Conservation (phyloP, 30 jellyfish, hydroid and myxozoan genomes). For the Chrysaora quinquecirrha region DNA sequence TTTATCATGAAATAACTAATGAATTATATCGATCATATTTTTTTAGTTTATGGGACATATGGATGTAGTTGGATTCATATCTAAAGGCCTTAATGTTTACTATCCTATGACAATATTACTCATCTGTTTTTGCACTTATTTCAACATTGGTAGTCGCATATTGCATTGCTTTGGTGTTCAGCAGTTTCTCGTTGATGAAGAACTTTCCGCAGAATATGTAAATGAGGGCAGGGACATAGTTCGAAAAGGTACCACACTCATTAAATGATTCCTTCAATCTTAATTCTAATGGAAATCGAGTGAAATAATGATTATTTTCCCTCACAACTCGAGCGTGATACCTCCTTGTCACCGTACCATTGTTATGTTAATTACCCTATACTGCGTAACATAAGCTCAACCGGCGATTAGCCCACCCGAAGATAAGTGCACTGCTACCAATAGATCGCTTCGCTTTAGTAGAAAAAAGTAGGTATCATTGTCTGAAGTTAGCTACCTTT, state of each 20-base stretch:
- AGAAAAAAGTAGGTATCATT: too few species aligned
- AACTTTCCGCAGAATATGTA: conserved; percentile 84
- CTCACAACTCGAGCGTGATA: not conserved
- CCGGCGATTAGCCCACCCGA: too few species aligned
- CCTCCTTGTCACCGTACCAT: too few species aligned
- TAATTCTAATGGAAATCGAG: not conserved
- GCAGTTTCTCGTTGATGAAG: conserved; percentile 91
- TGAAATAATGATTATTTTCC: too few species aligned
- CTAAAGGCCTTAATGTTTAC: conserved; percentile 92
- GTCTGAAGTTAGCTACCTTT: too few species aligned
- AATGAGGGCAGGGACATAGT: conserved; percentile 89
- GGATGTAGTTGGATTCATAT: conserved; percentile 89
- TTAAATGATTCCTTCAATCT: not conserved
- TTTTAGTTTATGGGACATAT: conserved; percentile 94
- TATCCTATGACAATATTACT: conserved; percentile 89
- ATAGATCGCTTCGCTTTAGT: too few species aligned
- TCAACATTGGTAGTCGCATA: conserved; percentile 84
- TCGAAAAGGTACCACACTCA: conserved; percentile 67
- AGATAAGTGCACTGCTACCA: too few species aligned
- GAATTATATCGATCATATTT: not conserved
- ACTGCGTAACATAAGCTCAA: too few species aligned
- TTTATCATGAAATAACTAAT: not conserved
- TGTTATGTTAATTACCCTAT: too few species aligned
- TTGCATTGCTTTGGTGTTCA: conserved; percentile 88
- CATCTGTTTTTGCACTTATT: conserved; percentile 90